These are phyloP conservation scores for Anoplopoma fimbria DNA, from an alignment of 2,113 vertebrate species.

Conservation along the genomic window DNA sequence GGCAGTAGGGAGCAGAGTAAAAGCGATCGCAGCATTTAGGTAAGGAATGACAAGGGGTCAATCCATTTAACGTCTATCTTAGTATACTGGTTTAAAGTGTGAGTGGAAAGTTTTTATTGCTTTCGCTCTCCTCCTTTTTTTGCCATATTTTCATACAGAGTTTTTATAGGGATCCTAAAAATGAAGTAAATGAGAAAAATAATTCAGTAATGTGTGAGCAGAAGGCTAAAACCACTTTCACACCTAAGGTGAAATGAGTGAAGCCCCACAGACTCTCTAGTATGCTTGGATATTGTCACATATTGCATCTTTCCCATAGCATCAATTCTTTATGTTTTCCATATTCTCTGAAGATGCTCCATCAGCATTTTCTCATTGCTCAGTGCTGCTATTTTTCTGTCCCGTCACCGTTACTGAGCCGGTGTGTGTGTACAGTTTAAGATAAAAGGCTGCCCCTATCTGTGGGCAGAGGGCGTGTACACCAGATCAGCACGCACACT, in stretches of 20 bases:
- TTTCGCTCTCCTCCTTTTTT: background rate
- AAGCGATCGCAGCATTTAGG: constrained; percentile 24
- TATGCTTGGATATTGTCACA: background rate
- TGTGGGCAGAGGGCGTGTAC: constrained; percentile 74
- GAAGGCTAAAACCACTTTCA: constrained; percentile 6
- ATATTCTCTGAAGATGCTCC: constrained; percentile 17
- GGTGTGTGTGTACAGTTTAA: constrained; percentile 46
- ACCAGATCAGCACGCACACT: constrained; percentile 66
- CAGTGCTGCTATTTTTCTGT: constrained; percentile 18
- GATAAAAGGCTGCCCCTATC: constrained; percentile 75
- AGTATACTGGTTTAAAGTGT: constrained; percentile 16
- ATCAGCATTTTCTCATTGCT: constrained; percentile 51
- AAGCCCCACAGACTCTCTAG: background rate
- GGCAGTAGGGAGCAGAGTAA: constrained; percentile 21
- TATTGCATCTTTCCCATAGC: background rate
- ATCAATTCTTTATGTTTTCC: constrained; percentile 14
- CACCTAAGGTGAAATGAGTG: background rate
- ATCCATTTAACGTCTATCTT: constrained; percentile 29
- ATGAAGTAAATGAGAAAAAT: constrained; percentile 16
- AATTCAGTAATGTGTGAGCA: background rate
- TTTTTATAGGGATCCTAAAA: constrained; percentile 39
- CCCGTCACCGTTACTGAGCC: constrained; percentile 19
- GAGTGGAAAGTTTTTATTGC: background rate
- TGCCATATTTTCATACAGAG: constrained; percentile 30
- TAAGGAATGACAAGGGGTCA: constrained; percentile 33